A percentile compares a stretch with the other conserved stretches of the same genome.
These are phyloP conservation scores for Pammene fasciana DNA, from an alignment of 2,888 invertebrate species.

Conservation along the genomic window DNA sequence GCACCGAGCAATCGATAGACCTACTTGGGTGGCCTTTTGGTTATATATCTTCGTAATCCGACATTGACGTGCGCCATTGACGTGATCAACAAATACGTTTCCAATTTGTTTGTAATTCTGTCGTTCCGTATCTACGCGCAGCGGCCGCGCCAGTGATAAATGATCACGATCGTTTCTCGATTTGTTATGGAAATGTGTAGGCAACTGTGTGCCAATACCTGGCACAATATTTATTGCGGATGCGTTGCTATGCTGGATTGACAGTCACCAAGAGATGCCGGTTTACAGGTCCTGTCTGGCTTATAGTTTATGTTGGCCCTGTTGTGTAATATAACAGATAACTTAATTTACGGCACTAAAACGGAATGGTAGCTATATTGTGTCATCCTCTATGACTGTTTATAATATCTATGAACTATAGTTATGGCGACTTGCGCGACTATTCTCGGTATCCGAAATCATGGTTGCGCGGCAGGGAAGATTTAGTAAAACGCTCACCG, in stretches of 20 bases:
- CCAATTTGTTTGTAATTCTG: slow-evolving; percentile 63
- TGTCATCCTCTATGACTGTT: slow-evolving; percentile 53
- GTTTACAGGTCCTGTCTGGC: slow-evolving; percentile 56
- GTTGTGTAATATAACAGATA: slow-evolving; percentile 65
- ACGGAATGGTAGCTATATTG: slow-evolving; percentile 49
- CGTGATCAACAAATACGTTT: slow-evolving; percentile 46
- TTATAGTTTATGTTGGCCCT: slow-evolving; percentile 64
- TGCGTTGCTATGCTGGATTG: slow-evolving; percentile 59
- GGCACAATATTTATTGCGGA: slow-evolving; percentile 57
- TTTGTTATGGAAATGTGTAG: slow-evolving; percentile 60
- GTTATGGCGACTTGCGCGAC: slow-evolving; percentile 53
- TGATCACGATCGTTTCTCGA: slow-evolving; percentile 62
- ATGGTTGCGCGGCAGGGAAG: slow-evolving; percentile 18
- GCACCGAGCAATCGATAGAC: no score
- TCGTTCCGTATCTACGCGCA: slow-evolving; percentile 59
- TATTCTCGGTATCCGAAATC: not conserved
- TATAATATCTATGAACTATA: slow-evolving; percentile 59
- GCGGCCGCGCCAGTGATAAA: slow-evolving; percentile 64
- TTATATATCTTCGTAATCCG: not conserved
- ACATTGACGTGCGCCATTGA: slow-evolving; percentile 37
- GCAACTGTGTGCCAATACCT: slow-evolving; percentile 52
- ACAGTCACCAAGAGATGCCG: slow-evolving; percentile 65
- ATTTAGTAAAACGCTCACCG: slow-evolving; percentile 33
- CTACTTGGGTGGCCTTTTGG: no score
- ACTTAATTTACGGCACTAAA: slow-evolving; percentile 58